Evolutionary conservation across 1,140 invertebrate species (phyloP).

Genomic region (Littorina saxatilis): DNA sequence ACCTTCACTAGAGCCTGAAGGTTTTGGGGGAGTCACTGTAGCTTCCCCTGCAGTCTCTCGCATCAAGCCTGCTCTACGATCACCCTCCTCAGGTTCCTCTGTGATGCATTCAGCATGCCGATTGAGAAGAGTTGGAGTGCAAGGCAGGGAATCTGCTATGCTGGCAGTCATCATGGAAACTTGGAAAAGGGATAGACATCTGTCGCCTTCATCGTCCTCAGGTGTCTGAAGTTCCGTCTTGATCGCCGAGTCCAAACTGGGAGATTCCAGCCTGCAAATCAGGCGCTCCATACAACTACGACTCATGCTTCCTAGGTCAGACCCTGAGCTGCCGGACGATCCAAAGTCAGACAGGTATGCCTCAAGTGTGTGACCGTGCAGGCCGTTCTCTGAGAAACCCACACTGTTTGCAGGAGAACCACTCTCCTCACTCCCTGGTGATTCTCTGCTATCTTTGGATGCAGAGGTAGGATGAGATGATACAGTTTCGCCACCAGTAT

Average conservation of each 20-base stretch:
- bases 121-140: too few species aligned
- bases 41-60: background rate
- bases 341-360: background rate
- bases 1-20: too few species aligned
- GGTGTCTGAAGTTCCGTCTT: background rate
- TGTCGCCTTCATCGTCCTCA: background rate
- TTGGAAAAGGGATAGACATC: background rate
- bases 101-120: too few species aligned
- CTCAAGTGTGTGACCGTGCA: background rate
- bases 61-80: too few species aligned
- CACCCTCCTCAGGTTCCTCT: too few species aligned
- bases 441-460: background rate
- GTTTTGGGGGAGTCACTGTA: too few species aligned
- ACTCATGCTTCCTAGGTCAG: background rate
- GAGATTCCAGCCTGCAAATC: conserved; percentile 1
- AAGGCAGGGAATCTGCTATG: too few species aligned
- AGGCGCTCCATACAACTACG: background rate
- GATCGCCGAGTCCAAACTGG: background rate
- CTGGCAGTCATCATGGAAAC: too few species aligned
- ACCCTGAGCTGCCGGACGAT: conserved; percentile 8
- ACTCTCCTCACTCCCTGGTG: background rate
- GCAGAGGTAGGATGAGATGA: background rate
- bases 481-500: background rate
- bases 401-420: background rate
- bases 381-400: background rate